Base-by-base conservation (phyloP, 2,113 vertebrate genomes). In the Ctenomys sociabilis region DNA sequence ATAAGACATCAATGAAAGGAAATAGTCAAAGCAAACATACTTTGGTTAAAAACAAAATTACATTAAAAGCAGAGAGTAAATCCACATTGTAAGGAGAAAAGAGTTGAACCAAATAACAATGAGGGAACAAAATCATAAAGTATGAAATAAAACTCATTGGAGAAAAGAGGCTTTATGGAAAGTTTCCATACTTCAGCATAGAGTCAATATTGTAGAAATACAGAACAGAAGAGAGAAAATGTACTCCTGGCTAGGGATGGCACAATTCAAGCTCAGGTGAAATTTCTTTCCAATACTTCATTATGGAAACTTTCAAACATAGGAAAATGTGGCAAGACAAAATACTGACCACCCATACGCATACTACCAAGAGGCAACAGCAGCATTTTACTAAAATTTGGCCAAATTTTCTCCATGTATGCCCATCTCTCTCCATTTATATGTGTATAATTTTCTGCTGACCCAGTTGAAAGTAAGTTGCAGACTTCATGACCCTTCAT, bases 1-100 rank as follows among this genome's bases (percentile, higher is more conserved):
- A 96, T 81, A 94, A 95, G 96, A 97, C 94, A 95, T 70, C 85
- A 19, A 77, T 73, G 73, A 90, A 97, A 95, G 90, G 87, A 93
- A 91, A 93, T 16, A 96, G 89, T 14, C 78, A 30, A 92, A 90
- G 83, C 40, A 95, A 84, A 57, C 59, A 77, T 93, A 86, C 54
- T 75, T 64, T 37, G 85, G 84, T 93, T 95, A 91, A 94, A 68
- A 16, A 9, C 68, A 82, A 96, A 95, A 92, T 88, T 95, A 82
- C 81, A 88, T 72, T 93, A 88, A 92, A 96, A 73, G 37, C 63
- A 68, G 59, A 89, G 85, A 93, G 45, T 11, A 87, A 72, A 96
- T 90, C 63, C 12, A 52, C n/a, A 61, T 45, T 91, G 66, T 78
- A 75, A 95, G 75, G 40, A 87, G 40, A 94, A 91, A 78, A 75